Evolutionary conservation across 1,140 invertebrate species (phyloP), one percentile per base, ranked within the genome.

Genomic region (Pararge aegeria): DNA sequence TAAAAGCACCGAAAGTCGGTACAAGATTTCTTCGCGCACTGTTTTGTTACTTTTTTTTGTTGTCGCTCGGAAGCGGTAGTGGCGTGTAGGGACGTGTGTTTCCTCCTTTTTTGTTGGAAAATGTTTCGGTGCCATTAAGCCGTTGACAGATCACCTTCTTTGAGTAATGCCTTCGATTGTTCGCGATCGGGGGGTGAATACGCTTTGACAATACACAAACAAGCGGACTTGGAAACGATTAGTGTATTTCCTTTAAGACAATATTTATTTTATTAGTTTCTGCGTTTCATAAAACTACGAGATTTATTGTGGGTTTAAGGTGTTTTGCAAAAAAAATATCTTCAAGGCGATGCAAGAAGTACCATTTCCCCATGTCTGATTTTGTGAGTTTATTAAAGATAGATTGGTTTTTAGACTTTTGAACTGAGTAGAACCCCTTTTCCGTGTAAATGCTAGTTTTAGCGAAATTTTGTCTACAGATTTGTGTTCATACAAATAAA

Each of bases 51-150:
- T 75, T 88, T 85, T 82, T 80, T 88, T 83, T 81, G 68, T 79
- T 78, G 69, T 73, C 46, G 55, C 64, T 62, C 73, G 81, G 80
- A 83, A 85, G 64, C 77, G 76, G 76, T 75, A 81, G 73, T 78
- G 70, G 72, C 75, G 70, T 77, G 66, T 78, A 78, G 74, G 77
- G 78, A 85, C 74, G 76, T 85, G 80, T 81, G 81, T 65, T 89
- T 89, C 83, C 85, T 77, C 55, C 61, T 80, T 87, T 88, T 87
- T 89, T 86, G 80, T 87, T 86, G 75, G 73, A 86, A 89, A 89
- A 83, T 89, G 83, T 87, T 87, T 87, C 83, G 74, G 64, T 89
- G 68, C 86, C 86, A 89, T 89, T 89, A 89, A 84, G 77, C 81
- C 83, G 83, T 84, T 89, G 86, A 89, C 83, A 89, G 79, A 89